Evolutionary conservation across 2,113 vertebrate genomes (phyloP), one percentile per base, ranked within the genome.

Genomic region (Rhodinocichla rosea): DNA sequence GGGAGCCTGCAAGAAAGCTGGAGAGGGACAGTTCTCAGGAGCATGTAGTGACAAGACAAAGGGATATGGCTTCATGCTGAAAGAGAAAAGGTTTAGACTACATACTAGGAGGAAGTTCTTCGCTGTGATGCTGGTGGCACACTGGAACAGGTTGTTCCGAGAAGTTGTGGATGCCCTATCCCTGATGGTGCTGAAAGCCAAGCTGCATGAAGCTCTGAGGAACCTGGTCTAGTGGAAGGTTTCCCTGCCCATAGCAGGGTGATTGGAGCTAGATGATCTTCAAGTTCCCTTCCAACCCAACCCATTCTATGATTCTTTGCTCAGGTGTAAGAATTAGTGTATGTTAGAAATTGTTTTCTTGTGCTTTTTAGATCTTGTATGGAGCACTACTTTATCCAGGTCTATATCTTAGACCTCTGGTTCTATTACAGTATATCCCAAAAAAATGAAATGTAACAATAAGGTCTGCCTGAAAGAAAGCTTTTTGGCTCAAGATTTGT

Each of bases 121-220:
- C 40, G 20, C 39, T 60, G 14, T 55, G 30, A 22, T 52, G 17
- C 7, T 1, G 1, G 20, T 52, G 62, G 24, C 0, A 1, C 8
- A 5, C 11, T 82, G 70, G 13, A 53, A 35, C 9, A 76, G 30
- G 20, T 15, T 68, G 28, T 60, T n/a, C n/a, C 40, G 47, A 40
- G 16, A 18, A 62, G 20, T 2, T 53, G n/a, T 60, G 30, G 14
- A 18, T 21, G 37, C 6, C 11, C 6, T 4, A 5, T 62, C 24
- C 17, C 20, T 75, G 30, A 11, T 4, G 20, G 16, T 27, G 9
- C 37, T 73, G 9, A 65, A 44, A 15, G 21, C 35, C 16, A 18
- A 13, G 17, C 3, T 89, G 69, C 20, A 53, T 68, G 53, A 39
- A 53, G 13, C n/a, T 75, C 33, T 82, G 53, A 75, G n/a, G 16